Percentiles rank a stretch among this genome's conserved stretches.
Evolutionary conservation across 2,113 vertebrate species (phyloP).

Genomic region (Gymnogyps californianus): DNA sequence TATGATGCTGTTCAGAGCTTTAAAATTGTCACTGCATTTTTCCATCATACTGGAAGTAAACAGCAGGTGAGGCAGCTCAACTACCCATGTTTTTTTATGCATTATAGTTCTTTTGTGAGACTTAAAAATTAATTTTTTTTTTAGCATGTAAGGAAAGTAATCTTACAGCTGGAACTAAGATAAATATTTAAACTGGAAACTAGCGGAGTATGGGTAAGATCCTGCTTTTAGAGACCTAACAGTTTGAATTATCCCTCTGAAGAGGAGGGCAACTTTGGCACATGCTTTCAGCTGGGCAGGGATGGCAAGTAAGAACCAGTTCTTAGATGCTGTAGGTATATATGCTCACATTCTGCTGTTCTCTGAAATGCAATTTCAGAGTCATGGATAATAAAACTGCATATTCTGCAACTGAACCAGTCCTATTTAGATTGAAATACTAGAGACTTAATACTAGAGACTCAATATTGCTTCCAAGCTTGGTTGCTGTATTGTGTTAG

Average conservation of each 20-base stretch:
- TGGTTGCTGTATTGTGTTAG: conserved; percentile 8
- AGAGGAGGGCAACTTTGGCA: background rate
- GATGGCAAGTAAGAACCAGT: background rate
- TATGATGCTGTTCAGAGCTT: background rate
- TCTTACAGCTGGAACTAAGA: background rate
- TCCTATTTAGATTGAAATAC: background rate
- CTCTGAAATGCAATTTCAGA: background rate
- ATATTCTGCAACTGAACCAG: background rate
- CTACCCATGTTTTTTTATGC: background rate
- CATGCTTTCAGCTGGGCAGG: background rate
- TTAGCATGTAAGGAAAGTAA: background rate
- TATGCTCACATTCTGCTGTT: background rate
- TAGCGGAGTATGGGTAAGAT: background rate
- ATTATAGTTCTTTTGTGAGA: background rate
- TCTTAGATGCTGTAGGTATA: background rate
- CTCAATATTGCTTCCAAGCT: background rate
- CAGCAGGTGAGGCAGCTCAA: background rate
- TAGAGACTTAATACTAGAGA: background rate
- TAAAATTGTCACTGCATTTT: background rate
- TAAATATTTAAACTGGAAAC: conserved; percentile 16
- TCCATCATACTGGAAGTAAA: background rate
- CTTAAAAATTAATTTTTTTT: background rate
- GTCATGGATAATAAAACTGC: background rate
- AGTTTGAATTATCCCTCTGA: background rate
- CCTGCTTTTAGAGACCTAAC: background rate